Evolutionary conservation across 2,797 vertebrate genomes (phyloP), one percentile per base, ranked within the genome.

Genomic region (Halcyon leucocephala): DNA sequence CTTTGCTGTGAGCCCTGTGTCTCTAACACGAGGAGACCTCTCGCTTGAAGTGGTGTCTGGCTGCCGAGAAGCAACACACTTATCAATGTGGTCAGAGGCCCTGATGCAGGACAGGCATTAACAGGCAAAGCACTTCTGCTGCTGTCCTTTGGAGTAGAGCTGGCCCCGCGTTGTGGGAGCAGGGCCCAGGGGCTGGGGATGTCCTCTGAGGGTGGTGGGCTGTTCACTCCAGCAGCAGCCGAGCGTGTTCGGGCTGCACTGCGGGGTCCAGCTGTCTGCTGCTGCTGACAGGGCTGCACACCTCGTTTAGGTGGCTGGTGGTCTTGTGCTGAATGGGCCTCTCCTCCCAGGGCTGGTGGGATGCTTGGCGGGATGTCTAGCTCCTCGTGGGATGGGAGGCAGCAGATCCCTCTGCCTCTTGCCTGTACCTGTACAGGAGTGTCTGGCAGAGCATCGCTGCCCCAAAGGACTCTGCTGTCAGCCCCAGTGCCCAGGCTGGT

Each of bases 321-420:
- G 41, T 25, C 39, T 89, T 6, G 8, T 82, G 44, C 49, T 3
- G 2, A n/a, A 6, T 0, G 0, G 2, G 2, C 15, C 4, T 37
- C 16, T 67, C 37, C 46, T 85, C 31, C 29, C 35, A 31, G n/a
- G 39, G 54, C 1, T 4, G 3, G 25, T 2, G 31, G 55, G 66
- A 29, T 15, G 12, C 41, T 35, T 0, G 0, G 8, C 3, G 37
- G 69, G 42, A 35, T 79, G 58, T 35, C 62, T 6, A 2, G 37
- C 29, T 85, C 31, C 31, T 39, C 6, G 14, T 33, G 54, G 65
- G 33, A 20, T 69, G 57, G 31, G 57, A 62, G 52, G 37, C 64
- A 72, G 49, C 72, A 60, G 66, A 79, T 10, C 31, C 9, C 52
- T 58, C n/a, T 14, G 35, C 35, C 7, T 5, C 55, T 76, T n/a